phyloP scores from a whole-genome alignment of 1,140 invertebrate genomes.

The Arctopsyche grandis region DNA sequence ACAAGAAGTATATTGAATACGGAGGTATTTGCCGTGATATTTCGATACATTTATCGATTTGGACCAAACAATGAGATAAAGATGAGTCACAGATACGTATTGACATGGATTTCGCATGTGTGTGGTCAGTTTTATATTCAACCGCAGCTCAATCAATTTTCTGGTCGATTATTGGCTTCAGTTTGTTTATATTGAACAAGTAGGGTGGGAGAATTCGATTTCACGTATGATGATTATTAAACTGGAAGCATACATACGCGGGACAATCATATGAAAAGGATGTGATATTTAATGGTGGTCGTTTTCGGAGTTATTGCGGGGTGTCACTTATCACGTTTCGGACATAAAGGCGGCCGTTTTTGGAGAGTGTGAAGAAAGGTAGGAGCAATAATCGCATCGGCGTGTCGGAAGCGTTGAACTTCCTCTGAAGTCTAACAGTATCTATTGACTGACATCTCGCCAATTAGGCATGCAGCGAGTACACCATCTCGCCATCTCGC shows the following conservation, averaged over 20 bases:
- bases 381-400: conserved; percentile 17
- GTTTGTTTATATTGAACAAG: background rate
- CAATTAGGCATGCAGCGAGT: conserved; percentile 42
- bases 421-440: conserved; percentile 16
- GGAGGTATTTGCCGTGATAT: too few species aligned
- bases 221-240: too few species aligned
- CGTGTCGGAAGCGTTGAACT: conserved; percentile 37
- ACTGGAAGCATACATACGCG: too few species aligned
- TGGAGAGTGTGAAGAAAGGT: conserved; percentile 12
- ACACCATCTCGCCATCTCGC: conserved; percentile 9
- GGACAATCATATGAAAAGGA: too few species aligned
- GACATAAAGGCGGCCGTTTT: background rate
- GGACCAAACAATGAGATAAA: too few species aligned
- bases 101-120: too few species aligned
- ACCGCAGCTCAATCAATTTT: background rate
- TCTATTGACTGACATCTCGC: conserved; percentile 35
- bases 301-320: too few species aligned
- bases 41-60: too few species aligned
- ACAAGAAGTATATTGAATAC: too few species aligned
- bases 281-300: too few species aligned
- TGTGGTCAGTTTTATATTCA: background rate
- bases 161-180: background rate
- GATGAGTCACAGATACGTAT: too few species aligned
- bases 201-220: background rate
- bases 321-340: too few species aligned